Base-by-base conservation (phyloP, 2,888 invertebrate species). In the Onchidella celtica region DNA sequence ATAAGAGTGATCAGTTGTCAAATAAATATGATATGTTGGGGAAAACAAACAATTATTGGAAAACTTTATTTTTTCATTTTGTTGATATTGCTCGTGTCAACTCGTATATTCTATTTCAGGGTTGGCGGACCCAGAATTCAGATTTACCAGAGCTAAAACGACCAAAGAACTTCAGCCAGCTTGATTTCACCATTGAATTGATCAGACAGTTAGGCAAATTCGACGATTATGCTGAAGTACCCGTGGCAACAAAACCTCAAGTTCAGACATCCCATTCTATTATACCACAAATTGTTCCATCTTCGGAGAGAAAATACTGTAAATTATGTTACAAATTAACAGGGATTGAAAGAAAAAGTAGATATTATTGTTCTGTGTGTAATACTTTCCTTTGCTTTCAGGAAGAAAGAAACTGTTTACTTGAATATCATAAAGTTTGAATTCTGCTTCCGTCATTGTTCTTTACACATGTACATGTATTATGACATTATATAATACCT, bases 41-140 rank as follows among this genome's bases (percentile, higher is more conserved):
- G 21, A 69, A 79, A 61, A 70, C 79, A 2, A 36, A 79, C 17
- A 57, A 70, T 21, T 70, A 27, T 59, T 79, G 79, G 79, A 79
- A 70, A 29, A 79, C 79, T 27, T 40, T 79, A 0, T 79, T 79
- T 40, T 79, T 57, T 38, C 79, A 79, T 61, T 61, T 70, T 27
- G 38, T 70, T 61, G 78, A 79, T 29, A 61, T 70, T 29, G 36
- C 70, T 9, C 6, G 70, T 21, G 69, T 79, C 4, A 79, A 70
- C 32, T 59, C 38, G 21, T 79, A 61, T 21, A 61, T 79, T 79
- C 38, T 79, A 11, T 79, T 78, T 55, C 57, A 61, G 21, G 70
- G 70, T 2, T 70, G 59, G 38, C 1, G 59, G 32, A 69, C 57
- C 17, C n/a, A 38, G 9, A 24, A 38, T 36, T 0, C 24, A 6